phyloP scores from a whole-genome alignment of 2,797 vertebrate genomes.

The Sebastes vulpes region DNA sequence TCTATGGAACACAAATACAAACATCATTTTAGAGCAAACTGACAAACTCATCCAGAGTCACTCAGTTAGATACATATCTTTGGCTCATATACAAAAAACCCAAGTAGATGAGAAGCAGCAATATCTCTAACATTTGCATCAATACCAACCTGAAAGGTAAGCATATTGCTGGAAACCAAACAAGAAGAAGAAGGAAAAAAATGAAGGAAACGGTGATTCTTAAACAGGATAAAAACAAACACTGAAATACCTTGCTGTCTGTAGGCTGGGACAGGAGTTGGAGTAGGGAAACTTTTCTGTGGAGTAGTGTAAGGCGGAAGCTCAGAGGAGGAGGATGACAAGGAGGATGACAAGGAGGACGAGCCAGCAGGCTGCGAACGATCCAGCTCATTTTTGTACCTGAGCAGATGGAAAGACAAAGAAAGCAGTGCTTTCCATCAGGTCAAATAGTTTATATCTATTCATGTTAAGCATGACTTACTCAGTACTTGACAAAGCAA shows the following conservation, averaged over 20 bases:
- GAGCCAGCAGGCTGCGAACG: slow-evolving; percentile 84
- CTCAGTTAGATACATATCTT: neutral
- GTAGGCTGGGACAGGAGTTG: slow-evolving; percentile 79
- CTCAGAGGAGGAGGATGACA: slow-evolving; percentile 78
- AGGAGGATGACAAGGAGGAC: slow-evolving; percentile 40
- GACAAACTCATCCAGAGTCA: neutral
- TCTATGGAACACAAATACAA: slow-evolving; percentile 75
- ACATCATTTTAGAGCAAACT: neutral
- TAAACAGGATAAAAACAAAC: neutral
- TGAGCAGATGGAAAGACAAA: slow-evolving; percentile 64
- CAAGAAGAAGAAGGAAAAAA: neutral
- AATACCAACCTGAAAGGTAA: neutral
- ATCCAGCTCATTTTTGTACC: slow-evolving; percentile 91
- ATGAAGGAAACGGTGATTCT: neutral
- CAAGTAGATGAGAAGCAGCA: neutral
- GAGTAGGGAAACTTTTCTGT: slow-evolving; percentile 83
- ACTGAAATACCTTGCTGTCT: slow-evolving; percentile 84
- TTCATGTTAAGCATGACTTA: neutral
- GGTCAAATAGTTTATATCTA: neutral
- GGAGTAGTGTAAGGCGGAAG: slow-evolving; percentile 84
- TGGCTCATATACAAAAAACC: neutral
- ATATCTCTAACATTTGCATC: neutral
- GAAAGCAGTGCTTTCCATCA: neutral
- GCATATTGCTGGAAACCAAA: neutral
- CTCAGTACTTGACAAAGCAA: neutral